Evolutionary conservation across 1,140 invertebrate genomes (phyloP), one percentile per base, ranked within the genome.

Genomic region (Ptiloglossa arizonensis): DNA sequence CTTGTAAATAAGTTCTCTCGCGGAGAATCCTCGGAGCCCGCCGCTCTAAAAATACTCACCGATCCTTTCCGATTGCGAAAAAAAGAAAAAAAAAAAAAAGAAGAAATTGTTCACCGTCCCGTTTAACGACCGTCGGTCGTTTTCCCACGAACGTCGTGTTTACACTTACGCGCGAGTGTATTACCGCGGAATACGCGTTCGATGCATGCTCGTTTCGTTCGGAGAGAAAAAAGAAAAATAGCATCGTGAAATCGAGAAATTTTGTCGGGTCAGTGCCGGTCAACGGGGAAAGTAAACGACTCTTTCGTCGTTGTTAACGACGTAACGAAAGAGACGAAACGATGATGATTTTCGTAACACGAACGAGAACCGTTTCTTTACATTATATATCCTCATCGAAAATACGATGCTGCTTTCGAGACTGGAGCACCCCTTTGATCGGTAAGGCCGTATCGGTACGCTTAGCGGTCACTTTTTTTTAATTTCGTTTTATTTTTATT

Each of bases 401-500:
- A 41, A 41, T n/a, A n/a, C n/a, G n/a, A n/a, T n/a, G n/a, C n/a
- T n/a, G n/a, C n/a, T n/a, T n/a, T n/a, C n/a, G n/a, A n/a, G n/a
- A n/a, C n/a, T n/a, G n/a, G n/a, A n/a, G n/a, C n/a, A n/a, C n/a
- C n/a, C n/a, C n/a, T n/a, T n/a, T n/a, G n/a, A n/a, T n/a, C n/a
- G n/a, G n/a, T n/a, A n/a, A n/a, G n/a, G n/a, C n/a, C n/a, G n/a
- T n/a, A n/a, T n/a, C n/a, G 11, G 19, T 67, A 27, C 62, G 72
- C 52, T 77, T 70, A 56, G 22, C 35, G 57, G 32, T 35, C 22
- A 59, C 41, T 41, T 48, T 54, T 72, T 79, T 79, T n/a, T n/a
- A 69, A 79, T 83, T 81, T 63, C 59, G 29, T 78, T 88, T 86
- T 78, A 79, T 87, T 93, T 94, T 94, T 93, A 93, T 94, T 94